Evolutionary conservation across 2,797 vertebrate species (phyloP).

Genomic region (Pipistrellus kuhlii): DNA sequence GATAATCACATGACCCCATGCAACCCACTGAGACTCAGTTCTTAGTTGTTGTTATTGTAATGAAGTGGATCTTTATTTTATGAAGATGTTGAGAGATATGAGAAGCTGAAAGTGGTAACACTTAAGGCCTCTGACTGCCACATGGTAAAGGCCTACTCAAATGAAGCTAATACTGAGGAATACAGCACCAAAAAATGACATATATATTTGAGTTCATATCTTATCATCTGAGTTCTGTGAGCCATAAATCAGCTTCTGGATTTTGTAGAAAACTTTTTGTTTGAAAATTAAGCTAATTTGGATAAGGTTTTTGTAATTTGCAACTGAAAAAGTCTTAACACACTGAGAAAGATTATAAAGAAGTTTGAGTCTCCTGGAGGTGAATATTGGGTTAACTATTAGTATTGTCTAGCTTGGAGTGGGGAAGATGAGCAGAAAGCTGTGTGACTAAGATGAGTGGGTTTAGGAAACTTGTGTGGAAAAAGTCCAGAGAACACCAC

Average conservation of each 20-base stretch:
- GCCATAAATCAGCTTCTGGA: neutral
- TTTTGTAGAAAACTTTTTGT: neutral
- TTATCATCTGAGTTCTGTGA: neutral
- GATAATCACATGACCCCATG: neutral
- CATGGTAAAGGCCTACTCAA: neutral
- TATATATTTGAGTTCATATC: neutral
- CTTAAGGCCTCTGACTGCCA: neutral
- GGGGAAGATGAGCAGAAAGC: too few species aligned
- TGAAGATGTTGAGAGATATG: neutral
- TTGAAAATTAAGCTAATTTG: neutral
- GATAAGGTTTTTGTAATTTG: constrained; percentile 43
- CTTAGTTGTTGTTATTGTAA: neutral
- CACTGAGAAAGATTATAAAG: neutral
- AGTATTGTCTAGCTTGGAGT: too few species aligned
- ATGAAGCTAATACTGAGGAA: neutral
- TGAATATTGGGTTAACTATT: too few species aligned
- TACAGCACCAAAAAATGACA: neutral
- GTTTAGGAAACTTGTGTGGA: too few species aligned
- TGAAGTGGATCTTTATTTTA: neutral
- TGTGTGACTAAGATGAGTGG: too few species aligned
- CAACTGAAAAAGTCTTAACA: neutral
- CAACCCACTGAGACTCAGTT: neutral
- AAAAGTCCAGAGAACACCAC: too few species aligned
- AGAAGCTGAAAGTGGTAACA: neutral
- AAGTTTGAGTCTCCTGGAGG: too few species aligned